Base-by-base conservation (phyloP, 2,888 invertebrate species). In the Craniophora ligustri region DNA sequence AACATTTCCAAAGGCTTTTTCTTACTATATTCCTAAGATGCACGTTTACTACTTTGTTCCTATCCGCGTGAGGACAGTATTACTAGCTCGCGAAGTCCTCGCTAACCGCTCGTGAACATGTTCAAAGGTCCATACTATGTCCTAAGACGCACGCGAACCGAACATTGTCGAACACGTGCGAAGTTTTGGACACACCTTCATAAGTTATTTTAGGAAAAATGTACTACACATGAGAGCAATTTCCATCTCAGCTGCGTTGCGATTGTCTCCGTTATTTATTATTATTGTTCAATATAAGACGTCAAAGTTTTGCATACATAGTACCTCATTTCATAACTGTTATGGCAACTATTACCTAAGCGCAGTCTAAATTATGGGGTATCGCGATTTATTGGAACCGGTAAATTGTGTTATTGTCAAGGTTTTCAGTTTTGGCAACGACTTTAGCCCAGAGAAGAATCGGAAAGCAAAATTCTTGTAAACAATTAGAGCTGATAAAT, bases 251-350 rank as follows among this genome's bases (percentile, higher is more conserved):
- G 69, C 75, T 73, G 70, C 61, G 58, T 45, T 70, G 67, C 81
- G 79, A 85, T 84, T 82, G 79, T 85, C 81, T 79, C 70, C 65
- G 76, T 82, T 85, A 85, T 87, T 86, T 87, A 88, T 84, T 84
- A 84, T 85, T 85, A 87, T 87, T 86, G 86, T 87, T 86, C 82
- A 78, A 82, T 85, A 84, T 79, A 84, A 85, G 81, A 84, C 82
- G 81, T 87, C 87, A 86, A 87, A 87, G 86, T 88, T 88, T 86
- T 80, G 88, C 88, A 88, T 88, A 88, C 87, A 88, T 67, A 88
- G 84, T 80, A 82, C 86, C 86, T 87, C 81, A 86, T 88, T 88
- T 81, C 80, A 79, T 85, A 86, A 84, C 84, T 79, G 78, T 67
- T n/a, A 78, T 79, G 76, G 78, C 64, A 81, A 79, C 81, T 84